Percentiles rank a stretch among this genome's conserved stretches.
Conservation (phyloP, 2,797 vertebrate species). For the Catamblyrhynchus diadema region DNA sequence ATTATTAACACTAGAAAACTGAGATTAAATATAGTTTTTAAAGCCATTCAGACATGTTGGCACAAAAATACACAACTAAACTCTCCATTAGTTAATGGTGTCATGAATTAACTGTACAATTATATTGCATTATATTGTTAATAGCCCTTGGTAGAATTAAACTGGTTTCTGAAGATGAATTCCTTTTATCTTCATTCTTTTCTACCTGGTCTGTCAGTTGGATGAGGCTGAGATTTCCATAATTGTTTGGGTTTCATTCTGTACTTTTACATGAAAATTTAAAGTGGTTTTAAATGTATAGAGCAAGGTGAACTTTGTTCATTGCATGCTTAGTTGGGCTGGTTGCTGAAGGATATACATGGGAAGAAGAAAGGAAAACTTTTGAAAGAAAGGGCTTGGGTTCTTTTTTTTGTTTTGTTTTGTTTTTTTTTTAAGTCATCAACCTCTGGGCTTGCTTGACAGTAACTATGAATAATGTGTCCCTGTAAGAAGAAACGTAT, state of each 20-base stretch:
- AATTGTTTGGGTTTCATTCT: not conserved
- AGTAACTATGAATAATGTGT: constrained; percentile 14
- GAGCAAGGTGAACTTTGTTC: not conserved
- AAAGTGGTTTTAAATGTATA: not conserved
- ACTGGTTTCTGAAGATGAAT: not conserved
- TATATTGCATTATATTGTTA: not conserved
- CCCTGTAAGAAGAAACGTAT: not conserved
- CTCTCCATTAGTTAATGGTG: not conserved
- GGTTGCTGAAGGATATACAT: constrained; percentile 2
- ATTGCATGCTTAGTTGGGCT: not conserved
- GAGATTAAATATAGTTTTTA: not conserved
- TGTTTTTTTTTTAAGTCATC: constrained; percentile 32
- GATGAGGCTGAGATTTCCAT: not conserved
- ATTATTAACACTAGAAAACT: not conserved
- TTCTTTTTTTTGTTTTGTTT: constrained; percentile 11
- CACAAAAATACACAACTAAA: not conserved
- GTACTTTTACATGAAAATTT: not conserved
- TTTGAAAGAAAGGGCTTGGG: constrained; percentile 12
- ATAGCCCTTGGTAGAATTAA: not conserved
- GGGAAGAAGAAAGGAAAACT: constrained; percentile 27
- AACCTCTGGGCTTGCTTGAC: not conserved
- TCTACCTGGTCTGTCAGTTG: not conserved
- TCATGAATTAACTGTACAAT: not conserved
- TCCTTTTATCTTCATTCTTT: not conserved
- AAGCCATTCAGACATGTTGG: not conserved